These are phyloP conservation scores for Lucinisca nassula DNA, from an alignment of 2,888 invertebrate species.

Conservation along the genomic window DNA sequence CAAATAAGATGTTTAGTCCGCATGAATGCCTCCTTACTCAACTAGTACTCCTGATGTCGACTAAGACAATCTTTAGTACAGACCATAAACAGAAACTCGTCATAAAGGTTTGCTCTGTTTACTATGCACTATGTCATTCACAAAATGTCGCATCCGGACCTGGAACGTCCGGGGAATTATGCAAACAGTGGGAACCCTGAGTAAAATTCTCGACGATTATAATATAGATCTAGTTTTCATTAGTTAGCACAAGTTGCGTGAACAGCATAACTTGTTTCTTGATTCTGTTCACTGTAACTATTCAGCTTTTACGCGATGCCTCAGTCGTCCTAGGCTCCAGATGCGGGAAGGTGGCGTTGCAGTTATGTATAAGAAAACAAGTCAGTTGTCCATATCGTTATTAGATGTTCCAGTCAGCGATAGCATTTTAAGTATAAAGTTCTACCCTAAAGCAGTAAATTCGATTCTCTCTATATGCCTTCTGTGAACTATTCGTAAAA, in stretches of 20 bases:
- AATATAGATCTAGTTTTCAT: neutral
- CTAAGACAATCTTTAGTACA: neutral
- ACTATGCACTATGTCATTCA: neutral
- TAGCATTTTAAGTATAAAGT: neutral
- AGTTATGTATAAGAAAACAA: neutral
- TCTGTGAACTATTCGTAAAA: neutral
- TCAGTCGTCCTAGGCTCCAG: neutral
- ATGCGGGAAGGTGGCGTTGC: neutral
- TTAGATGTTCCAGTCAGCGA: neutral
- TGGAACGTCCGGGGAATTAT: neutral
- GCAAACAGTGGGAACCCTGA: neutral
- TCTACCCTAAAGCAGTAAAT: neutral
- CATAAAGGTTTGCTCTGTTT: no score
- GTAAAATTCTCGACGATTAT: neutral
- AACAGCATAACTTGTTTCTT: neutral
- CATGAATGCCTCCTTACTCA: no score
- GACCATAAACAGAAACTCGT: neutral
- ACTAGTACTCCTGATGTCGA: neutral
- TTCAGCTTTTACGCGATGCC: neutral
- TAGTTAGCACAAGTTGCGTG: neutral
- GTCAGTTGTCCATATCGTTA: neutral
- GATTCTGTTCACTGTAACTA: neutral
- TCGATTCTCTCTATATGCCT: slow-evolving; percentile 3
- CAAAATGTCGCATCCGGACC: neutral
- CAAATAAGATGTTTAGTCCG: no score